These are phyloP conservation scores for Chirona hameri DNA, from an alignment of 2,888 invertebrate genomes.

Conservation along the genomic window DNA sequence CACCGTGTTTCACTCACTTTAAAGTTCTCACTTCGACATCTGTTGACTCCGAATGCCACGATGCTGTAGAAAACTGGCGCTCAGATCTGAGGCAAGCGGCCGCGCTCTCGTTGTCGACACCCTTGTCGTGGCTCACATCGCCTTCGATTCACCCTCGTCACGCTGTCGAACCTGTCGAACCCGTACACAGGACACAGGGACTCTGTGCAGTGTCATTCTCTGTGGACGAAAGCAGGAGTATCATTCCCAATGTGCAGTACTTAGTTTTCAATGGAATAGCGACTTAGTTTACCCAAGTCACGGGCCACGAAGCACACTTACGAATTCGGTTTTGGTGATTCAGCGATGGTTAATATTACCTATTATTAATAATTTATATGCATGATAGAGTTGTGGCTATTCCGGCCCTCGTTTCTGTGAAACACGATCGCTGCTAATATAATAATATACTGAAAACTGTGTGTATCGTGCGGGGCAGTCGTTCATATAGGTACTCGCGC, in stretches of 20 bases:
- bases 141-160: too few species aligned
- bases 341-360: constrained; percentile 3
- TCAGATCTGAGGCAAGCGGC: background rate
- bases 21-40: background rate
- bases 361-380: constrained; percentile 26
- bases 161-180: too few species aligned
- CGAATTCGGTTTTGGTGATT: constrained; percentile 1
- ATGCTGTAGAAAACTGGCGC: background rate
- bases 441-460: background rate
- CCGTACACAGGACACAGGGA: background rate
- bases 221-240: background rate
- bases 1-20: background rate
- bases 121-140: background rate
- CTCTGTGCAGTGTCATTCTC: background rate
- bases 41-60: background rate
- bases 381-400: constrained; percentile 2
- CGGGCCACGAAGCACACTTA: background rate
- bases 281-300: constrained; percentile 6
- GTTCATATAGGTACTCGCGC: background rate
- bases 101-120: background rate
- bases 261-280: background rate
- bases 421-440: background rate
- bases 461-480: background rate
- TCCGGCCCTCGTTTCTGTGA: background rate
- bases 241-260: background rate